Percentiles rank a stretch among this genome's conserved stretches.
These are phyloP conservation scores for Rostratula benghalensis DNA, from an alignment of 2,113 vertebrate genomes.

Conservation along the genomic window DNA sequence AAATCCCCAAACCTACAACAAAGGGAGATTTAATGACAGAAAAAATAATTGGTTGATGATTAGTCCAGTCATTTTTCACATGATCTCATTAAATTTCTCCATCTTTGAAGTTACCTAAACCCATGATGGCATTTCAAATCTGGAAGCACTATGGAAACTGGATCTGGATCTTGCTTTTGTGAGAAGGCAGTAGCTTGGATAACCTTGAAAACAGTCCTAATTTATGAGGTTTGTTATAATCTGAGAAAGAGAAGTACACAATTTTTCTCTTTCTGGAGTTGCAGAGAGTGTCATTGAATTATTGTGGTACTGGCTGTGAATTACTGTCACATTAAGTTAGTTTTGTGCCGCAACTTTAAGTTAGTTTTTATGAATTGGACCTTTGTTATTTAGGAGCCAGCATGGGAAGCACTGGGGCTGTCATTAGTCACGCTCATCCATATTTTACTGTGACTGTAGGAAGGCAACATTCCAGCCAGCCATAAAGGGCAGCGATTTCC, in stretches of 20 bases:
- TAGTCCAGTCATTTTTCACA: not conserved
- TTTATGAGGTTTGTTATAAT: not conserved
- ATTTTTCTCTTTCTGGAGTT: not conserved
- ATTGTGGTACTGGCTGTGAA: not conserved
- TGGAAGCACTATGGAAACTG: not conserved
- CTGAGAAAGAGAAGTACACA: not conserved
- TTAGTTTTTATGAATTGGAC: conserved; percentile 9
- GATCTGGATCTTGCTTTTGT: not conserved
- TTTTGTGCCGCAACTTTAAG: not conserved
- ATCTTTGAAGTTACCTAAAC: not conserved
- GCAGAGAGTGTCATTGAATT: not conserved
- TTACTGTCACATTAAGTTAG: conserved; percentile 8
- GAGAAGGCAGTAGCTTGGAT: not conserved
- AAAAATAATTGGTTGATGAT: not conserved
- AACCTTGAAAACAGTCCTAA: not conserved
- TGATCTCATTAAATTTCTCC: not conserved
- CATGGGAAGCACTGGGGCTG: not conserved
- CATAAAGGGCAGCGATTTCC: not conserved
- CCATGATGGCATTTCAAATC: not conserved
- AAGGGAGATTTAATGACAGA: not conserved
- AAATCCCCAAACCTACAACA: not conserved
- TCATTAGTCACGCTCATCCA: not conserved
- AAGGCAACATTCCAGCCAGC: not conserved
- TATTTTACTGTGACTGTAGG: not conserved
- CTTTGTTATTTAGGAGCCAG: not conserved